These are phyloP conservation scores for Macrochelys suwanniensis DNA, from an alignment of 2,797 vertebrate species.

Conservation along the genomic window DNA sequence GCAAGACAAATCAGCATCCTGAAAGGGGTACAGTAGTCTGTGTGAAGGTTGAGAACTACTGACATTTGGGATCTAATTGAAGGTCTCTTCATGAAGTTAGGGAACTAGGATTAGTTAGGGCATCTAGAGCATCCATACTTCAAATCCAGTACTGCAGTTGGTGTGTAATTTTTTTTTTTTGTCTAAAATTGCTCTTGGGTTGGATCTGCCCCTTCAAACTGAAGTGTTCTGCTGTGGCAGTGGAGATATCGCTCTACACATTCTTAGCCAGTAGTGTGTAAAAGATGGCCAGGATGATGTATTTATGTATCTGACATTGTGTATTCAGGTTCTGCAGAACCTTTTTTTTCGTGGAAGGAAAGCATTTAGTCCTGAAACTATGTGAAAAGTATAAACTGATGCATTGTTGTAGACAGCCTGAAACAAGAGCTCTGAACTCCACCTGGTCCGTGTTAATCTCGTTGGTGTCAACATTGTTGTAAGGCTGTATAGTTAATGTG, in stretches of 20 bases:
- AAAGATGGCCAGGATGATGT: background rate
- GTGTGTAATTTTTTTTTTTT: background rate
- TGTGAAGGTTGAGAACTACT: background rate
- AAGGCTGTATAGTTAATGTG: background rate
- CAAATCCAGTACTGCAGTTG: fast-evolving
- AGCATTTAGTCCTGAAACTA: background rate
- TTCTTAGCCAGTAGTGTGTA: background rate
- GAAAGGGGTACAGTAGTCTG: too few relatives aligned
- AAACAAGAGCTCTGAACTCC: constrained; percentile 23
- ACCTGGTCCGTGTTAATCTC: background rate
- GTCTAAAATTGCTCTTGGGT: background rate
- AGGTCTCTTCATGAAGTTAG: background rate
- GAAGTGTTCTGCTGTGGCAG: background rate
- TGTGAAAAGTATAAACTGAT: background rate
- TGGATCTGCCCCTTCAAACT: background rate
- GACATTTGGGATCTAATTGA: background rate
- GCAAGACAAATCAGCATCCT: too few relatives aligned
- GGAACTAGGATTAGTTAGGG: background rate
- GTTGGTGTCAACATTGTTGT: background rate
- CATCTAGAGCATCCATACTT: background rate
- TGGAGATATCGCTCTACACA: background rate
- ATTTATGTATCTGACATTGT: background rate
- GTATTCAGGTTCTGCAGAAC: background rate
- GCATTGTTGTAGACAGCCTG: background rate
- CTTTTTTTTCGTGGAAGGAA: background rate